Evolutionary conservation across 2,797 vertebrate species (phyloP), one percentile per base, ranked within the genome.

Genomic region (Kryptopterus vitreolus): DNA sequence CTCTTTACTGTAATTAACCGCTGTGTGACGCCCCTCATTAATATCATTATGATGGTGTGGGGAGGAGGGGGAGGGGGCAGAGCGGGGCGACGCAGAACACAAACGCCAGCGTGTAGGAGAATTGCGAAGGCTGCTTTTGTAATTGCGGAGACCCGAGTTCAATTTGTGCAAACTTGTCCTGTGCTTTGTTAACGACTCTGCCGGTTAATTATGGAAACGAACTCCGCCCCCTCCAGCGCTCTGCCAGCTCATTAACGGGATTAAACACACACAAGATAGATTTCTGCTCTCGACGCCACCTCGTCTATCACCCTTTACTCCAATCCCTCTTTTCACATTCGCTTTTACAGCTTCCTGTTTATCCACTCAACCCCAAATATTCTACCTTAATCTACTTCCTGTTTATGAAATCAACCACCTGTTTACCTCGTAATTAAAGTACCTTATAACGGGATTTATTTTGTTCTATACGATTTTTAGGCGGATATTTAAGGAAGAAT

Each of bases 131-230:
- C 92, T 93, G 94, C 95, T 95, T n/a, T 92, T 92, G 38, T 91
- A 77, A 74, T 82, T 68, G 68, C 46, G 65, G 82, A 57, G 46
- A 16, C 59, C 20, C 26, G 93, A 94, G 93, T 91, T 89, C 89
- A 94, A 98, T 98, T 97, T 96, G 95, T 96, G 96, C 96, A 95
- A 96, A 96, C 80, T 87, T 82, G 76, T 62, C 63, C 69, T 92
- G 93, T 93, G 94, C 95, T 96, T 95, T 92, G 95, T 95, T 95
- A 81, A 92, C 96, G 95, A 97, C 95, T 96, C 95, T 93, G 95
- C 95, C 97, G 98, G 98, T 99, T 98, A 97, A 98, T 99, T 99
- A 97, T 93, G 94, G 93, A 95, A 98, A 99, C 97, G 96, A 98
- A 95, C 94, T 95, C 95, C 95, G 95, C 96, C 95, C 94, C 96